Conservation (phyloP, 2,888 invertebrate genomes). For the Agonum fuliginosum region DNA sequence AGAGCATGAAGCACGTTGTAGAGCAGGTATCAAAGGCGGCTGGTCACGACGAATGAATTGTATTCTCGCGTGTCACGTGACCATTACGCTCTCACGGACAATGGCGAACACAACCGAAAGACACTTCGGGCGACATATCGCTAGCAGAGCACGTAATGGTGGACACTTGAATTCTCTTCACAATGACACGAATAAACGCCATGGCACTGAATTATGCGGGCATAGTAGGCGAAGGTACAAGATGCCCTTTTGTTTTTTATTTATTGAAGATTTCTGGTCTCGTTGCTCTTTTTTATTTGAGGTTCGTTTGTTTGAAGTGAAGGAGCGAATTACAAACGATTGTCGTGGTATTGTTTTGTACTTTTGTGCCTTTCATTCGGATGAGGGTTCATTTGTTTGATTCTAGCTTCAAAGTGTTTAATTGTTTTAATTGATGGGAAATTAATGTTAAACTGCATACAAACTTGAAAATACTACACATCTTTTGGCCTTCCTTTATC, state of each 20-base stretch:
- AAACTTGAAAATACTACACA: not conserved
- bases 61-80: conserved; percentile 55
- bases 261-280: conserved; percentile 44
- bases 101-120: conserved; percentile 54
- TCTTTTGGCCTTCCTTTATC: no score
- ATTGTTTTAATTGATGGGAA: conserved; percentile 33
- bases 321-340: conserved; percentile 39
- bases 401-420: conserved; percentile 12
- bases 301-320: conserved; percentile 32
- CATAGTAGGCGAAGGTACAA: conserved; percentile 29
- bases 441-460: conserved; percentile 10
- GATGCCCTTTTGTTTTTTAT: conserved; percentile 46
- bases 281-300: conserved; percentile 44
- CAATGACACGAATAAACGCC: conserved; percentile 37
- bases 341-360: conserved; percentile 47
- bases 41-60: conserved; percentile 53
- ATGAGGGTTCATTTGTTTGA: conserved; percentile 16
- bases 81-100: conserved; percentile 54
- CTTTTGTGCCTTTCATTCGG: conserved; percentile 3
- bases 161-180: conserved; percentile 45
- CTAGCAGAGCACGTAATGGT: conserved; percentile 47
- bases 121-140: conserved; percentile 49
- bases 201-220: conserved; percentile 45
- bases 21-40: conserved; percentile 33
- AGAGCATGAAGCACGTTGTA: not conserved